Conservation (phyloP, 2,113 vertebrate genomes). For the Castor canadensis region DNA sequence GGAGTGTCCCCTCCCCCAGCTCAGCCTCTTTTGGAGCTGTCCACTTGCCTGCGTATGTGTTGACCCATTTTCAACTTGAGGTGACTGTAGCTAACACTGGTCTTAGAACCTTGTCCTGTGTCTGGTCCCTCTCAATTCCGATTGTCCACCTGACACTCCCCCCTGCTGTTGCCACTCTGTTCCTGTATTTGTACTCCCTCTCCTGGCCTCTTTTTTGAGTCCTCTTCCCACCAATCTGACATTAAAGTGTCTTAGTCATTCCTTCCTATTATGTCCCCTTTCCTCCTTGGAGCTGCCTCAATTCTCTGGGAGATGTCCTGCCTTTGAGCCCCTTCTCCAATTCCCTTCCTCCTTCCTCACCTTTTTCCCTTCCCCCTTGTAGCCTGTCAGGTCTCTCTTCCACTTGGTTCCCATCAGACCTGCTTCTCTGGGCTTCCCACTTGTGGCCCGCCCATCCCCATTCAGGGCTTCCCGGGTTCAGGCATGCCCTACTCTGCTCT, state of each 20-base stretch:
- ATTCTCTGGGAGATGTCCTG: background rate
- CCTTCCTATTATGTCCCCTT: background rate
- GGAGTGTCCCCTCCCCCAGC: background rate
- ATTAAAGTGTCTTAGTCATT: background rate
- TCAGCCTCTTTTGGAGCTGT: constrained; percentile 56
- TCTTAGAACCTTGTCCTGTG: background rate
- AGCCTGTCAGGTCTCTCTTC: background rate
- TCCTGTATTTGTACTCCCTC: background rate
- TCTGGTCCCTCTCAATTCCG: background rate
- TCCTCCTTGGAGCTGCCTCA: background rate
- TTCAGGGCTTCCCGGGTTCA: background rate
- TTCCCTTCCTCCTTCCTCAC: background rate
- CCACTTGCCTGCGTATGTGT: constrained; percentile 17
- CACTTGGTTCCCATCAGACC: background rate
- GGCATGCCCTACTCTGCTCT: background rate
- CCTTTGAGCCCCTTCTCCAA: background rate
- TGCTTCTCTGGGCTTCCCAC: background rate
- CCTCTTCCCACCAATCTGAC: background rate
- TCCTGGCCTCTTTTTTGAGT: background rate
- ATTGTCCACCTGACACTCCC: background rate
- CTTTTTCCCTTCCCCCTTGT: background rate
- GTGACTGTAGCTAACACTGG: background rate
- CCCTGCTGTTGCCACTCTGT: background rate
- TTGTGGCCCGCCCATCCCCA: background rate
- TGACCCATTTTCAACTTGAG: background rate